Base-by-base conservation (phyloP, 1,140 invertebrate species). In the Bombyx mori region DNA sequence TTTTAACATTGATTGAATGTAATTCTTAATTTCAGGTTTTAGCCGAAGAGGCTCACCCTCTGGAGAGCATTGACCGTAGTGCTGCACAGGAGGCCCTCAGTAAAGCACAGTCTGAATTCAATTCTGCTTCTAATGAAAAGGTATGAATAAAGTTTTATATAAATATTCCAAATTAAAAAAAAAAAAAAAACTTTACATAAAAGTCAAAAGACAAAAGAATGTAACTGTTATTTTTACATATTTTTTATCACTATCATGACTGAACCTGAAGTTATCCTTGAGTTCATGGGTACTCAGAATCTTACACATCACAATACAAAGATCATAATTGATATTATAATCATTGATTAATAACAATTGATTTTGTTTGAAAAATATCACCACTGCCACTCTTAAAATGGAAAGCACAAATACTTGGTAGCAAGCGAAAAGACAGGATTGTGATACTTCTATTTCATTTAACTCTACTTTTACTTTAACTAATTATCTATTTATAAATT, bases 31-130 rank as follows among this genome's bases (percentile, higher is more conserved):
- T 81, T 8, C 62, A 92, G 91, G 92, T 99, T 59, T 88, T 99
- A 52, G 98, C 98, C 48, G 98, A 99, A 89, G 98, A 99, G 91
- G 97, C 97, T 43, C 95, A 97, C 69, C 92, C 93, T 8, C 66
- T 99, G 48, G 96, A 96, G 63, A 91, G 92, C 69, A 79, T 99
- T 53, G 98, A 99, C 90, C 77, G 88, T 50, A 80, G 88, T 45
- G 94, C 94, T 46, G 94, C 94, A n/a, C 91, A 92, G 74, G 96
- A 98, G 67, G 90, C 94, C 56, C 87, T 99, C 9, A 91, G 88
- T 69, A 94, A 97, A 89, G 97, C 97, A 10, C 95, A 98, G 75
- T 92, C 92, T 57, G 91, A 95, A 85, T 73, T 97, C 6, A 89
- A 88, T 58, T 93, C 95, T 42, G 97, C 98, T 43, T 84, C 90